These are phyloP conservation scores for Columbina picui DNA, from an alignment of 2,113 vertebrate species.

Conservation along the genomic window DNA sequence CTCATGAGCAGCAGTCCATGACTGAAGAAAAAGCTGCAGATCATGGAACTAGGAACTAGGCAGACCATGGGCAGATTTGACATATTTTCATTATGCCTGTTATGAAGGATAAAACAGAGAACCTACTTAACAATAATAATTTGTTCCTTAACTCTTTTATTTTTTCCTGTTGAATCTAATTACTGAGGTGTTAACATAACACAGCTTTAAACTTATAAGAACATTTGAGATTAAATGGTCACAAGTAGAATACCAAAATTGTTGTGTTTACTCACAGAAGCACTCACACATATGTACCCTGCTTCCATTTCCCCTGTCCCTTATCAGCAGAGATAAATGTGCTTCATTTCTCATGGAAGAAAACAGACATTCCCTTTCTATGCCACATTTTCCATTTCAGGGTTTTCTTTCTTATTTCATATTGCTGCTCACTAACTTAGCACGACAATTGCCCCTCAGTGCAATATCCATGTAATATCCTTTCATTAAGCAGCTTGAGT, in stretches of 20 bases:
- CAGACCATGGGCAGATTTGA: neutral
- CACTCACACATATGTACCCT: rapidly evolving
- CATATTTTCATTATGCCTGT: neutral
- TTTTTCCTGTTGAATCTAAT: neutral
- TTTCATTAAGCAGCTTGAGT: neutral
- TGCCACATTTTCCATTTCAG: neutral
- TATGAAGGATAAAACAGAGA: neutral
- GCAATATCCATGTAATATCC: neutral
- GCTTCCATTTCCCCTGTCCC: neutral
- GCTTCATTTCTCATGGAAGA: neutral
- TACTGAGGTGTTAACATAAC: neutral
- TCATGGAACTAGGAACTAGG: rapidly evolving
- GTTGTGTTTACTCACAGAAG: neutral
- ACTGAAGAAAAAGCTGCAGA: neutral
- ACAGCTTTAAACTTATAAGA: neutral
- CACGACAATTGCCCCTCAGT: neutral
- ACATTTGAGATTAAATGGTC: neutral
- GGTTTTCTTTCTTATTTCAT: neutral
- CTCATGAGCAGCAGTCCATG: neutral
- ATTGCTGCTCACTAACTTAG: neutral
- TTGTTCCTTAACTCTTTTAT: neutral
- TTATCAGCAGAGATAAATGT: neutral
- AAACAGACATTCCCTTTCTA: neutral
- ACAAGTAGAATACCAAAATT: neutral
- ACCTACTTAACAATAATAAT: neutral